Percentiles rank a stretch among this genome's conserved stretches.
Evolutionary conservation across 1,140 invertebrate species (phyloP).

Genomic region (Drosophila eugracilis): DNA sequence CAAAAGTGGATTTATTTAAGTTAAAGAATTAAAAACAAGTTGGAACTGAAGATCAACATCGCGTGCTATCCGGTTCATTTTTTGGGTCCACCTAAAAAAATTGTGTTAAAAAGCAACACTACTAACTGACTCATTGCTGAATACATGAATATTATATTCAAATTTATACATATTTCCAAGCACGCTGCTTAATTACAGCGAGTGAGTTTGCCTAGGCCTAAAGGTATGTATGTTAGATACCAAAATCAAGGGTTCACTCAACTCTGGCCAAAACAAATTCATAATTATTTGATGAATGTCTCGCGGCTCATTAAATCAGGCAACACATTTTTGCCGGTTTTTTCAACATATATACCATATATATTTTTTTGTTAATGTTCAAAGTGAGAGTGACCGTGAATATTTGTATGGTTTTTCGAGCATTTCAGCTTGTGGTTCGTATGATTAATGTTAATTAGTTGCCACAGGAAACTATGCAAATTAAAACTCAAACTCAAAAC

Average conservation of each 20-base stretch:
- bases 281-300: constrained; percentile 70
- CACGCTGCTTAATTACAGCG: constrained; percentile 64
- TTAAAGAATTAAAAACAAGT: constrained; percentile 38
- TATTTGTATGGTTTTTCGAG: constrained; percentile 29
- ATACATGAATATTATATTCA: constrained; percentile 61
- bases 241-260: constrained; percentile 56
- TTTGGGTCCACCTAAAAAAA: constrained; percentile 20
- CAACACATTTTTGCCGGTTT: constrained; percentile 44
- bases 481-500: constrained; percentile 23
- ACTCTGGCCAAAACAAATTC: constrained; percentile 47
- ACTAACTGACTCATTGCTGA: constrained; percentile 51
- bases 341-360: constrained; percentile 14
- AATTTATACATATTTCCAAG: constrained; percentile 43
- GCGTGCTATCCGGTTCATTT: constrained; percentile 65
- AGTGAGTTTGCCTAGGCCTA: constrained; percentile 47
- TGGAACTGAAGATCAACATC: constrained; percentile 26
- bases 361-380: constrained; percentile 22
- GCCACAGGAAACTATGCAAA: constrained; percentile 39
- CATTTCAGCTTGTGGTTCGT: constrained; percentile 52
- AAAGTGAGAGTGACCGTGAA: constrained; percentile 80
- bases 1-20: constrained; percentile 16
- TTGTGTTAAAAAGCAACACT: constrained; percentile 52
- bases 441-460: constrained; percentile 74
- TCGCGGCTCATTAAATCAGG: constrained; percentile 71
- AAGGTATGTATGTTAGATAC: background rate